These are phyloP conservation scores for Batillaria attramentaria DNA, from an alignment of 1,140 invertebrate genomes.

Conservation along the genomic window DNA sequence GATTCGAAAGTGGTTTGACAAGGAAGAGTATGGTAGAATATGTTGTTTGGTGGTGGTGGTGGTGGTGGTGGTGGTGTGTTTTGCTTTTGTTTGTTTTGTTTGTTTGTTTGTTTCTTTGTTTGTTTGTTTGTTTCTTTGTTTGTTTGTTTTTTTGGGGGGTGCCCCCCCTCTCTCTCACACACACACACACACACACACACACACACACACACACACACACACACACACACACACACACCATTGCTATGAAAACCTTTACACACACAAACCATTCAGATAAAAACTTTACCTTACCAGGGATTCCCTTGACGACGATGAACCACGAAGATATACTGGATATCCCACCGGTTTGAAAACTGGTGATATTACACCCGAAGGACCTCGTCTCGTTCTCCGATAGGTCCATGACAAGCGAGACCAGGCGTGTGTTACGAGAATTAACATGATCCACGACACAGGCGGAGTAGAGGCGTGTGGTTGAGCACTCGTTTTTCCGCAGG, in stretches of 20 bases:
- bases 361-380: slow-evolving; percentile 5
- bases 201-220: not conserved
- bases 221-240: not conserved
- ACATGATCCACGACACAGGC: not conserved
- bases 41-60: no score
- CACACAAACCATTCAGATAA: not conserved
- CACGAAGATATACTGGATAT: slow-evolving; percentile 1
- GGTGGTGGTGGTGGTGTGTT: not conserved
- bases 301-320: not conserved
- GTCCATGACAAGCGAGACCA: not conserved
- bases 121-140: not conserved
- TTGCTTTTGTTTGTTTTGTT: not conserved
- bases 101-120: not conserved
- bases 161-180: not conserved
- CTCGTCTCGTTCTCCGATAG: slow-evolving; percentile 1
- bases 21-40: no score
- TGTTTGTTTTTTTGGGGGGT: not conserved
- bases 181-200: not conserved
- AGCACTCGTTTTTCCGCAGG: not conserved
- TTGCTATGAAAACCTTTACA: not conserved
- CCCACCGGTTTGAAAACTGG: not conserved
- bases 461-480: not conserved
- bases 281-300: not conserved
- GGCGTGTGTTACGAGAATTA: not conserved
- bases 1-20: no score